Conservation (phyloP, 2,888 invertebrate genomes). For the Cantharis lateralis region DNA sequence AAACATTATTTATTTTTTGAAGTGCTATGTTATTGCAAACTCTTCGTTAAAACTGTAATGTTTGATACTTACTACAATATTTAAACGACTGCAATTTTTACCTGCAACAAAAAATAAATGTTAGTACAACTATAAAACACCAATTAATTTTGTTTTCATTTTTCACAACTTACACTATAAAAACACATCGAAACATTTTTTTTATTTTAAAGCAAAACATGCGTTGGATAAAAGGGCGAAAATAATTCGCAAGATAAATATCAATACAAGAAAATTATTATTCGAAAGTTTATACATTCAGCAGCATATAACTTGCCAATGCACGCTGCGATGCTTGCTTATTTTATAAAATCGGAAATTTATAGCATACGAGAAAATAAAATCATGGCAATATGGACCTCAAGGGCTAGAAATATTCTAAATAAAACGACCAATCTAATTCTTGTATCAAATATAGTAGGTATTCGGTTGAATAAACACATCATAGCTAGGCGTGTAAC, state of each 20-base stretch:
- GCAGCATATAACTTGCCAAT: background rate
- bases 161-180: no score
- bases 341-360: constrained; percentile 31
- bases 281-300: background rate
- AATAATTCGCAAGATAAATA: background rate
- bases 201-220: background rate
- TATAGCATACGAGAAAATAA: constrained; percentile 38
- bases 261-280: background rate
- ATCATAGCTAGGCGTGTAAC: constrained; percentile 17
- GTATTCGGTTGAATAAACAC: constrained; percentile 22
- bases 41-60: no score
- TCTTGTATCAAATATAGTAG: constrained; percentile 12
- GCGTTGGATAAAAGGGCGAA: background rate
- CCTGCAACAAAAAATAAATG: background rate
- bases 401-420: constrained; percentile 37
- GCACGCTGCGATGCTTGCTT: background rate
- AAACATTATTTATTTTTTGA: no score
- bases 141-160: no score
- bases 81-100: background rate
- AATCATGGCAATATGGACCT: constrained; percentile 37
- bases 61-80: background rate
- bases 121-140: background rate
- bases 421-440: constrained; percentile 19
- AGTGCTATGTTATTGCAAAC: no score
- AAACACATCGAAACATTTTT: no score